Percentiles rank a stretch among this genome's conserved stretches.
These are phyloP conservation scores for Agrilus biguttatus DNA, from an alignment of 2,888 invertebrate species.

Conservation along the genomic window DNA sequence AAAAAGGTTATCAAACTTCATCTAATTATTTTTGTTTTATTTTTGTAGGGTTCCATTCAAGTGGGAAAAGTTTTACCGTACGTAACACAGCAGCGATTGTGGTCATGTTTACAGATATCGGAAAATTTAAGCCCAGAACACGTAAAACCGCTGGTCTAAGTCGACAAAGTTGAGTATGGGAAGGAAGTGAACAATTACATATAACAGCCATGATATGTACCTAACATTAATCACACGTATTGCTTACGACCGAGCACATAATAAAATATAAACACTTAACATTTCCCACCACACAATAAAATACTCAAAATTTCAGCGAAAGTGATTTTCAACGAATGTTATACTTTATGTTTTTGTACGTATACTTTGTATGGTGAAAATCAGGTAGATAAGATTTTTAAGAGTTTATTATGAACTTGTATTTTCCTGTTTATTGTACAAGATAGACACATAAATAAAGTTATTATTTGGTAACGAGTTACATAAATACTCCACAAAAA, in stretches of 20 bases:
- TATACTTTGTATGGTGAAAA: no score
- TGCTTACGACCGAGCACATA: conserved; percentile 2
- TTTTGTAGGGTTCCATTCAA: conserved; percentile 32
- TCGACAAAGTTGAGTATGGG: not conserved
- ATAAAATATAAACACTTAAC: not conserved
- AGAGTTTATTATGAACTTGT: no score
- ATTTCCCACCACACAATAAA: conserved; percentile 3
- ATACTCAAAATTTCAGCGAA: conserved; percentile 1
- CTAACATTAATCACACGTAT: conserved; percentile 5
- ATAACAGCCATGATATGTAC: conserved; percentile 4
- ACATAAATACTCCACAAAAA: no score
- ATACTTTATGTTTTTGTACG: not conserved
- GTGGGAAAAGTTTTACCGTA: conserved; percentile 31
- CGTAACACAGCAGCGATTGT: conserved; percentile 24
- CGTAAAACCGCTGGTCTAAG: conserved; percentile 23
- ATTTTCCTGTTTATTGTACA: no score
- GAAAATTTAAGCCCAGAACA: conserved; percentile 23
- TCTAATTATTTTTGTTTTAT: conserved; percentile 4
- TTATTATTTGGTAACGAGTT: no score
- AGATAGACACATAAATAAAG: no score
- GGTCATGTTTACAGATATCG: conserved; percentile 28
- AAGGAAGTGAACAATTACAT: conserved; percentile 4
- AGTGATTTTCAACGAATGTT: not conserved
- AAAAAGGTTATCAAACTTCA: not conserved
- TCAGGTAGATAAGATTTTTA: no score